Base-by-base conservation (phyloP, 1,140 invertebrate species). In the Ceratitis capitata region DNA sequence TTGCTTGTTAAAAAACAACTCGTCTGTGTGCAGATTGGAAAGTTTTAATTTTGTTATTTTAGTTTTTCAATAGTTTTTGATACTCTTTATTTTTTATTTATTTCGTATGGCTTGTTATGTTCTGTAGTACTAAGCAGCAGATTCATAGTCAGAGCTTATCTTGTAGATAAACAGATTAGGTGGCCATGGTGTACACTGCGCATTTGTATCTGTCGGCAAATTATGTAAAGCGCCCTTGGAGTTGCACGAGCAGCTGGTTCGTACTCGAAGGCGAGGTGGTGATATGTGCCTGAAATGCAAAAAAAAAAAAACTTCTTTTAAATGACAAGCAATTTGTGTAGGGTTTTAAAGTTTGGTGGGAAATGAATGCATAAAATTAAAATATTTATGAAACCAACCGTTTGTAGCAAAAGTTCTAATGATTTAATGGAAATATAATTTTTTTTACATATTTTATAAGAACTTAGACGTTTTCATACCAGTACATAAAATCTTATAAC, bases 131-230 rank as follows among this genome's bases (percentile, higher is more conserved):
- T 83, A 51, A 53, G 45, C 45, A 26, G 29, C 82, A 83, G 49
- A 42, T 45, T 83, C 82, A 53, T 51, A 83, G 82, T 49, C 45
- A 53, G 42, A 69, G 47, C 49, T 83, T 83, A 83, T 83, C 82
- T 83, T 83, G 47, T 51, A 82, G 78, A 82, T 82, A 82, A 82
- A 51, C 78, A 82, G 78, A 82, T 82, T 82, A 82, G 78, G 19
- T 49, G 74, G 74, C 45, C 35, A 82, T 32, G 26, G 35, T 82
- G 35, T 82, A n/a, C 45, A 82, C n/a, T 69, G 35, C 64, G 64
- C 64, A n/a, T 69, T n/a, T n/a, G n/a, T n/a, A 32, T 69, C 29
- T 12, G 64, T 16, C 64, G 64, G 49, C 45, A 82, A 82, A 82
- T 82, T 82, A 49, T 82, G 78, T 51, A 29, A 82, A 49, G 19